These are phyloP conservation scores for Epicampocera succincta DNA, from an alignment of 2,888 invertebrate genomes.

Conservation along the genomic window DNA sequence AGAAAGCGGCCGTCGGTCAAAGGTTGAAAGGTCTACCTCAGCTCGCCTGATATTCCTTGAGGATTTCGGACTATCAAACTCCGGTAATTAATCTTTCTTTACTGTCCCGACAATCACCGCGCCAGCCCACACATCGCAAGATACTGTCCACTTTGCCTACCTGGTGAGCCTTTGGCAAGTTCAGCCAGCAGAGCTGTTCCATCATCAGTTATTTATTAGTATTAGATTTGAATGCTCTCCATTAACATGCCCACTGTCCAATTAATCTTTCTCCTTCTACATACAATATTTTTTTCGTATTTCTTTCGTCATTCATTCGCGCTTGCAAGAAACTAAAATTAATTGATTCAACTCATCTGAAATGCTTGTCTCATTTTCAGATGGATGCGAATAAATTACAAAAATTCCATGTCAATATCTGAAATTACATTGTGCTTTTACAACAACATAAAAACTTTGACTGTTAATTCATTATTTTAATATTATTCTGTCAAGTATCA, in stretches of 20 bases:
- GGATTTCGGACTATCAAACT: too few relatives aligned
- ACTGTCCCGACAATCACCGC: too few relatives aligned
- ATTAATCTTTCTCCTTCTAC: conserved; percentile 14
- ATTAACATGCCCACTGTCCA: conserved; percentile 17
- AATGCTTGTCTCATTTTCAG: conserved; percentile 31
- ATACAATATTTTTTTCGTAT: background rate
- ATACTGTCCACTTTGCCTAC: too few relatives aligned
- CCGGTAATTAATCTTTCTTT: too few relatives aligned
- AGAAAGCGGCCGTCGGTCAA: too few relatives aligned
- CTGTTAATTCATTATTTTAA: conserved; percentile 41
- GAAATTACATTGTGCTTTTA: conserved; percentile 23
- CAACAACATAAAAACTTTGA: conserved; percentile 36
- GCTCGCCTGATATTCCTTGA: too few relatives aligned
- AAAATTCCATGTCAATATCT: conserved; percentile 48
- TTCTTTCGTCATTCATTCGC: conserved; percentile 19
- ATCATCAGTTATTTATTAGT: background rate
- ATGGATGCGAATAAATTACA: conserved; percentile 41
- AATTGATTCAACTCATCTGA: conserved; percentile 62
- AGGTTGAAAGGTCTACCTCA: too few relatives aligned
- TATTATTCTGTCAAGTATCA: conserved; percentile 6
- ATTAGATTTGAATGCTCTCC: background rate
- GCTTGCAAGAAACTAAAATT: conserved; percentile 52
- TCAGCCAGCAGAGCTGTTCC: too few relatives aligned
- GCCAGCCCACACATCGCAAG: too few relatives aligned
- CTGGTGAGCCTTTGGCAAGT: too few relatives aligned